A percentile compares a stretch with the other conserved stretches of the same genome.
Evolutionary conservation across 35 echinoderm and acorn worm species (phyloP).

Genomic region (Chiridota heheva): DNA sequence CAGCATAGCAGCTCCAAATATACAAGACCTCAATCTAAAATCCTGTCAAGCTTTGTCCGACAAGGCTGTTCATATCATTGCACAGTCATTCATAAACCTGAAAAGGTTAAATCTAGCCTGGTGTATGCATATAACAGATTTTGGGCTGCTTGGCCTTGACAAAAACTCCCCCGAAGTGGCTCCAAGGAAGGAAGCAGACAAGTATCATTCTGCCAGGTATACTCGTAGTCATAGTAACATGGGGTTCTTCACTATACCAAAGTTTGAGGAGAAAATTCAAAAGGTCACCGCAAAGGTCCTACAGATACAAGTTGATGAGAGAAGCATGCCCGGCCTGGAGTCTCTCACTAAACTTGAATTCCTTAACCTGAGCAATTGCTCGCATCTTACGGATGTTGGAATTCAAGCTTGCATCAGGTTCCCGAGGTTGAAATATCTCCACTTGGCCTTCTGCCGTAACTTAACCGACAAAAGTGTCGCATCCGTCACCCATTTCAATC

Average conservation of each 20-base stretch:
- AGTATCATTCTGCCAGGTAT: slow-evolving; percentile 62
- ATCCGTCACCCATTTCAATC: slow-evolving; percentile 45
- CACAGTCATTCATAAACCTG: slow-evolving; percentile 47
- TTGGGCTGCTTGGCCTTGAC: slow-evolving; percentile 85
- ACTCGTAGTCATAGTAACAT: slow-evolving; percentile 83
- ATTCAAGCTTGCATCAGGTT: slow-evolving; percentile 49
- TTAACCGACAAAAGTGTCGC: slow-evolving; percentile 65
- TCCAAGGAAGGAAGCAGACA: slow-evolving; percentile 32
- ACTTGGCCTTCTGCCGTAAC: slow-evolving; percentile 76
- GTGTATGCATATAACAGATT: slow-evolving; percentile 82
- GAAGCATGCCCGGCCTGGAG: slow-evolving; percentile 32
- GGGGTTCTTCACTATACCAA: slow-evolving; percentile 73
- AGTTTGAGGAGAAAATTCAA: slow-evolving; percentile 68
- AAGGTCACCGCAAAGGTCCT: slow-evolving; percentile 57
- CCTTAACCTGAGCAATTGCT: slow-evolving; percentile 65
- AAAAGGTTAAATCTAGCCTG: slow-evolving; percentile 63
- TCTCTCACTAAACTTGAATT: slow-evolving; percentile 51
- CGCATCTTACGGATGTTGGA: slow-evolving; percentile 73
- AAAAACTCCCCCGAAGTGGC: slow-evolving; percentile 56
- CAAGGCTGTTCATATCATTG: slow-evolving; percentile 62
- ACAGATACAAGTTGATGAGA: slow-evolving; percentile 31
- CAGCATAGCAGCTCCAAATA: slow-evolving; percentile 11
- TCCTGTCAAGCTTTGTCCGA: slow-evolving; percentile 78
- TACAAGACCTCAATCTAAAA: slow-evolving; percentile 60
- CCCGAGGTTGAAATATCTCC: slow-evolving; percentile 39